Percentiles rank a stretch among this genome's conserved stretches.
phyloP scores from a whole-genome alignment of 2,113 vertebrate species.

The Ovis aries region ARS-UI_Ramb_v3.0 NC_056072.1:463001-463500 shows the following conservation, averaged over 20 bases:
- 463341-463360: not conserved
- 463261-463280: not conserved
- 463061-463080: not conserved
- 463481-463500: not conserved
- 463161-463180: not conserved
- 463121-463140: not conserved
- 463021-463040: not conserved
- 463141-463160: not conserved
- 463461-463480: not conserved
- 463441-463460: not conserved
- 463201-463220: not conserved
- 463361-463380: not conserved
- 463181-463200: not conserved
- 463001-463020: not conserved
- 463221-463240: not conserved
- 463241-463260: not conserved
- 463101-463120: not conserved
- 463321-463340: not conserved
- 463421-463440: not conserved
- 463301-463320: not conserved
- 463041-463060: not conserved
- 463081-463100: not conserved
- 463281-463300: not conserved
- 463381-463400: not conserved
- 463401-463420: not conserved